Conservation (phyloP, 2,113 vertebrate genomes). For the Pterocles gutturalis region DNA sequence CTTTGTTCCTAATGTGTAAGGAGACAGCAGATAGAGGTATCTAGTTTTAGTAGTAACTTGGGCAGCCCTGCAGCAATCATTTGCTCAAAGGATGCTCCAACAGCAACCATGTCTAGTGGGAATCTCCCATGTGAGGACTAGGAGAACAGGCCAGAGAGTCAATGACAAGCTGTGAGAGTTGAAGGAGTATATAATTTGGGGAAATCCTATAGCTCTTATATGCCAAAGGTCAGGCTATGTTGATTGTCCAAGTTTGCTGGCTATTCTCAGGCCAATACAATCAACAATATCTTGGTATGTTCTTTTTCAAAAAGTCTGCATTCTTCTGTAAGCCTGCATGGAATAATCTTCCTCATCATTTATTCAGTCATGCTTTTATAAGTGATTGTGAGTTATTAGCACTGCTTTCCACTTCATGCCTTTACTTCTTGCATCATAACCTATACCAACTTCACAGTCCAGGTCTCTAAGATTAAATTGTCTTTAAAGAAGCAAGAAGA, state of each 20-base stretch:
- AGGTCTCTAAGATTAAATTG: not conserved
- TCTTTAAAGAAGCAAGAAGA: not conserved
- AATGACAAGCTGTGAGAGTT: not conserved
- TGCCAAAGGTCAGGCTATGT: not conserved
- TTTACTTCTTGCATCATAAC: not conserved
- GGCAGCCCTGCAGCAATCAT: not conserved
- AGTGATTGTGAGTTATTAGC: not conserved
- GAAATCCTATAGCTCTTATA: not conserved
- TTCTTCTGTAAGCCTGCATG: not conserved
- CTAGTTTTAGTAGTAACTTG: not conserved
- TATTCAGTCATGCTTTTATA: not conserved
- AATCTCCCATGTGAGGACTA: not conserved
- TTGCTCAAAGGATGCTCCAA: not conserved
- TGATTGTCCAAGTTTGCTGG: not conserved
- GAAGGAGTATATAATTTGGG: not conserved
- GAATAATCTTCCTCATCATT: not conserved
- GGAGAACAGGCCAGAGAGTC: not conserved
- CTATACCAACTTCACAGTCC: not conserved
- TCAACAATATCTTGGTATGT: not conserved
- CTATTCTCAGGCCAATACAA: not conserved
- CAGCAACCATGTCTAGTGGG: not conserved
- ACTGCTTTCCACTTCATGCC: not conserved
- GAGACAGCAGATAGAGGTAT: not conserved
- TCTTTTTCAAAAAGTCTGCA: not conserved
- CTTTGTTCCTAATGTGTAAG: not conserved